Base-by-base conservation (phyloP, 2,888 invertebrate genomes). In the Sphinx pinastri region DNA sequence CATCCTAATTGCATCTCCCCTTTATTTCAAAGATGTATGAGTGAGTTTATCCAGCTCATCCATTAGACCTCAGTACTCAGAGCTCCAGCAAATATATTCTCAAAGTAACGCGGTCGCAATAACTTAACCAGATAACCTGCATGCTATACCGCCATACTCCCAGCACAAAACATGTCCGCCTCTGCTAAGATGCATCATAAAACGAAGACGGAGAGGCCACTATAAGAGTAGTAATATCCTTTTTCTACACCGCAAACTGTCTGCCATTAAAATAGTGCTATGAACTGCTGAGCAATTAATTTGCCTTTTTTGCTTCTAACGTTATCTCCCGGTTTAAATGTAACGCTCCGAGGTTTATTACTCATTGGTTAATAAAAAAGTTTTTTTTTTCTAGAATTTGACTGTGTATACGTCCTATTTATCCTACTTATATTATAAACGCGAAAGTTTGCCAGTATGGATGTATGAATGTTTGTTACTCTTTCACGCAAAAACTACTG, bases 111-210 rank as follows among this genome's bases (percentile, higher is more conserved):
- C 13, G 14, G 7, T 31, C 54, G 7, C 54, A n/a, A 19, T 19
- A 19, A 63, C 7, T 19, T 49, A 16, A 49, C 19, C 16, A 19
- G 47, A 25, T 16, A 6, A 19, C 3, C 47, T 63, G n/a, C 19
- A 2, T 19, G 6, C 16, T 55, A 19, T 55, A 60, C 19, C 63
- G 63, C 1, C 49, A 19, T 19, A 63, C 7, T 63, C 49, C 49
- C 16, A 19, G 19, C 47, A 49, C 63, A 63, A 49, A 63, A 63
- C 63, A 63, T 19, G 63, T 63, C 19, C 49, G 63, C 19, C 63
- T 49, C 63, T 47, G 49, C 63, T 63, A 63, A 60, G 63, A 47
- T 63, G 63, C 63, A 13, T 49, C 49, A 63, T 63, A 63, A 63
- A 63, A 63, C 63, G 47, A 63, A 49, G 63, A 63, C 60, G 63